A percentile compares a stretch with the other conserved stretches of the same genome.
These are phyloP conservation scores for Tupiocoris notatus DNA, from an alignment of 2,888 invertebrate genomes.

Conservation along the genomic window DNA sequence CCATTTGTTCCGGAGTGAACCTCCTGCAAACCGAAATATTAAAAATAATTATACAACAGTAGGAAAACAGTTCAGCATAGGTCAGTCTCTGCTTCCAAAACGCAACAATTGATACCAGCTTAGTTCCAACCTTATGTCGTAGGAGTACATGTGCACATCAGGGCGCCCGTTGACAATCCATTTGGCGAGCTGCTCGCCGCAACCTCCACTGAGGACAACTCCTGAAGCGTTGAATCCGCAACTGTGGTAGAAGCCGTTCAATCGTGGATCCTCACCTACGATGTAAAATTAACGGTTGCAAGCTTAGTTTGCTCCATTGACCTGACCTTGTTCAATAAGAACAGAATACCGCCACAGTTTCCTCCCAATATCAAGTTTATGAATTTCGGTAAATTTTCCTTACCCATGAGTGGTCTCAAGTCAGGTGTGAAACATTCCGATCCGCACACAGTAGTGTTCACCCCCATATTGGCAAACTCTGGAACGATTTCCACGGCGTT, in stretches of 20 bases:
- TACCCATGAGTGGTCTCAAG: constrained; percentile 77
- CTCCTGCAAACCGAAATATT: constrained; percentile 56
- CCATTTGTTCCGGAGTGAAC: constrained; percentile 71
- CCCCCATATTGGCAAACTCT: constrained; percentile 68
- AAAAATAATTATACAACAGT: no score
- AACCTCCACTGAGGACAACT: constrained; percentile 88
- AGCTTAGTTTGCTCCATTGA: no score
- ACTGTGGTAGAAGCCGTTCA: constrained; percentile 74
- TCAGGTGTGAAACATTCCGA: constrained; percentile 92
- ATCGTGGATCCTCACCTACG: constrained; percentile 55
- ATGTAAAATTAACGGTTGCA: no score
- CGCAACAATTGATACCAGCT: no score
- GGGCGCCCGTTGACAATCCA: constrained; percentile 85
- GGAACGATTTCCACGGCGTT: constrained; percentile 73
- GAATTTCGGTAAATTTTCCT: background rate
- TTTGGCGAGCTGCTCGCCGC: constrained; percentile 77
- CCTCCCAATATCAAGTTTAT: no score
- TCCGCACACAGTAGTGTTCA: constrained; percentile 84
- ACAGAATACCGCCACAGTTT: no score
- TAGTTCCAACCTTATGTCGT: constrained; percentile 67
- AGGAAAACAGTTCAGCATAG: background rate
- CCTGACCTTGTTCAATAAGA: no score
- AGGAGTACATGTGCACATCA: constrained; percentile 78
- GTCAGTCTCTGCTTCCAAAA: no score
- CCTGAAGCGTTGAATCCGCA: constrained; percentile 90